phyloP scores from a whole-genome alignment of 23 tunicate genomes.

The Oikopleura vanhoeffeni region DNA sequence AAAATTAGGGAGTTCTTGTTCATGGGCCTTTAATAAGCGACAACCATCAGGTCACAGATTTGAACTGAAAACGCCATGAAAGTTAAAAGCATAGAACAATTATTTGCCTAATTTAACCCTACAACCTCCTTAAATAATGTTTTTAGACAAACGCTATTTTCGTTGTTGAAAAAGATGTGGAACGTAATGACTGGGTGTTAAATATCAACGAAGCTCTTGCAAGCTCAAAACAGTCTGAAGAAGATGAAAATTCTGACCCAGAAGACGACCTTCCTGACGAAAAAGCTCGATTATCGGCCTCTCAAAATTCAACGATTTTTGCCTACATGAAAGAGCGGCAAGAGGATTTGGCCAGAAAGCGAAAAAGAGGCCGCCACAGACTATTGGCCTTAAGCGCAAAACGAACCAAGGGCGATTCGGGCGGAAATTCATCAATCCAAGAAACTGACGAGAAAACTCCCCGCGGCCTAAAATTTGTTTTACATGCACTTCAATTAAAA shows the following conservation, averaged over 20 bases:
- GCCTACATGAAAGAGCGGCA: slow-evolving; percentile 1
- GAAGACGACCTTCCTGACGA: background rate
- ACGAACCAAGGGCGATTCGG: background rate
- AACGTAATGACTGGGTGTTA: background rate
- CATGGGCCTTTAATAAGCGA: no score
- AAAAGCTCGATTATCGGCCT: background rate
- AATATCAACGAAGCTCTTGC: slow-evolving; percentile 5
- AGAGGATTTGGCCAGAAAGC: background rate
- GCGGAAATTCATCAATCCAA: background rate
- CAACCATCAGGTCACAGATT: no score
- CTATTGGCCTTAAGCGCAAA: background rate
- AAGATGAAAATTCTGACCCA: background rate
- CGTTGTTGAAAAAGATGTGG: background rate
- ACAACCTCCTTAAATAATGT: no score
- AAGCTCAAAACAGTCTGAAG: background rate
- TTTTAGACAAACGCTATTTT: background rate
- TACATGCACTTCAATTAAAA: background rate
- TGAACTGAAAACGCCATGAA: no score
- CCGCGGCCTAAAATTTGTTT: background rate
- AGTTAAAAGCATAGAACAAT: no score
- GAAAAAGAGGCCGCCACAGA: background rate
- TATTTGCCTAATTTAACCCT: no score
- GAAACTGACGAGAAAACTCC: background rate
- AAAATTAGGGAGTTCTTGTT: no score
- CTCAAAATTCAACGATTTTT: background rate